phyloP scores from a whole-genome alignment of 2,888 invertebrate genomes.

The Drosophila dives region DNA sequence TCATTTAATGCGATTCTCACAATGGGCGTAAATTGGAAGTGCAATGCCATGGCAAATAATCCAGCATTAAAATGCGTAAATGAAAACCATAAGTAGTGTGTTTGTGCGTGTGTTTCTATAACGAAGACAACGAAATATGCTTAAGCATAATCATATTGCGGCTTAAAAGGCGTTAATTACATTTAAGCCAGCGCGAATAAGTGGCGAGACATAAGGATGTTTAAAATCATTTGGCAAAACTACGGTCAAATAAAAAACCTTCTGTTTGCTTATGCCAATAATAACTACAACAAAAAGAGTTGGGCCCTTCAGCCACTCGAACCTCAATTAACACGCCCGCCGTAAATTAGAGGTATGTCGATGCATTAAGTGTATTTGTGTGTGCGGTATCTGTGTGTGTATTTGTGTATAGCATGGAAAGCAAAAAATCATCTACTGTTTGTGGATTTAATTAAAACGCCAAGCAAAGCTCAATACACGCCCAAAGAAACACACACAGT shows the following conservation, averaged over 20 bases:
- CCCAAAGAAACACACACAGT: constrained; percentile 27
- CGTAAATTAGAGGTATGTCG: constrained; percentile 32
- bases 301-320: constrained; percentile 17
- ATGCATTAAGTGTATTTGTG: constrained; percentile 1
- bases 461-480: constrained; percentile 27
- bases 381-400: constrained; percentile 3
- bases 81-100: constrained; percentile 32
- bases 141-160: constrained; percentile 70
- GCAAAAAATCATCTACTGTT: constrained; percentile 38
- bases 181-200: constrained; percentile 64
- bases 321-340: constrained; percentile 5
- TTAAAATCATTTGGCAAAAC: constrained; percentile 26
- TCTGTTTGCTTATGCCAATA: constrained; percentile 15
- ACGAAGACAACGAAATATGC: constrained; percentile 27
- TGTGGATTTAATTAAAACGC: constrained; percentile 69
- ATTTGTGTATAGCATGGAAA: constrained; percentile 4
- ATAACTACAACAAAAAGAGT: not conserved
- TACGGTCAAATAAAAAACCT: constrained; percentile 52
- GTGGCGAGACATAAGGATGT: constrained; percentile 58
- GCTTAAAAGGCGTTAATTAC: constrained; percentile 73
- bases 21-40: constrained; percentile 22
- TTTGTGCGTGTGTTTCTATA: constrained; percentile 12
- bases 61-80: constrained; percentile 41
- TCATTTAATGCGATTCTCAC: not conserved
- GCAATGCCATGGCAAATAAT: constrained; percentile 56